Evolutionary conservation across 2,888 invertebrate species (phyloP).

Genomic region (Callimorpha dominula): DNA sequence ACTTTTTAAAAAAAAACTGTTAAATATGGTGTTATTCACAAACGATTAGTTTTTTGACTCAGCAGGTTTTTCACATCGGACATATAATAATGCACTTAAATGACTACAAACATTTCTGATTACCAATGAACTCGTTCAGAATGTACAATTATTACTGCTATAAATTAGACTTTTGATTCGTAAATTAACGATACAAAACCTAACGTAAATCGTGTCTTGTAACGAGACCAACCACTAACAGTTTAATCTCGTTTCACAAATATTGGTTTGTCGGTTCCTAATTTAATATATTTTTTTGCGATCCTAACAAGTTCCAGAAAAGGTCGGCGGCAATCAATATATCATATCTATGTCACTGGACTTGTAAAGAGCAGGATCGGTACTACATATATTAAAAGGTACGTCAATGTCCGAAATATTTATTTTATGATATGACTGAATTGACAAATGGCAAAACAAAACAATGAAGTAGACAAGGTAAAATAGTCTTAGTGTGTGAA

Average conservation of each 20-base stretch:
- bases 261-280: neutral
- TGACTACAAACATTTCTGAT: too few species aligned
- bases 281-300: neutral
- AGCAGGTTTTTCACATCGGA: too few species aligned
- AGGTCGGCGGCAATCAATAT: neutral
- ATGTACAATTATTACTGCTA: too few species aligned
- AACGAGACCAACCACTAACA: neutral
- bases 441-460: neutral
- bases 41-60: too few species aligned
- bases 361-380: neutral
- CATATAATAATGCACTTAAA: too few species aligned
- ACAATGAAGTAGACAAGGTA: neutral
- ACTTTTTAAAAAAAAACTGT: too few species aligned
- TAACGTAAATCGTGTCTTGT: neutral
- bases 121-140: too few species aligned
- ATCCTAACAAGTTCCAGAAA: neutral
- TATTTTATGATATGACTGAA: neutral
- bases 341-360: neutral
- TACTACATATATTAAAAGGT: neutral
- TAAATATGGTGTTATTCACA: too few species aligned
- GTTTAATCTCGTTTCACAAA: neutral
- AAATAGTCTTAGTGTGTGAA: neutral
- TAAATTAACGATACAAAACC: neutral
- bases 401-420: neutral
- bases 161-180: too few species aligned